These are phyloP conservation scores for Chinchilla lanigera DNA, from an alignment of 2,113 vertebrate genomes.

Conservation along the genomic window DNA sequence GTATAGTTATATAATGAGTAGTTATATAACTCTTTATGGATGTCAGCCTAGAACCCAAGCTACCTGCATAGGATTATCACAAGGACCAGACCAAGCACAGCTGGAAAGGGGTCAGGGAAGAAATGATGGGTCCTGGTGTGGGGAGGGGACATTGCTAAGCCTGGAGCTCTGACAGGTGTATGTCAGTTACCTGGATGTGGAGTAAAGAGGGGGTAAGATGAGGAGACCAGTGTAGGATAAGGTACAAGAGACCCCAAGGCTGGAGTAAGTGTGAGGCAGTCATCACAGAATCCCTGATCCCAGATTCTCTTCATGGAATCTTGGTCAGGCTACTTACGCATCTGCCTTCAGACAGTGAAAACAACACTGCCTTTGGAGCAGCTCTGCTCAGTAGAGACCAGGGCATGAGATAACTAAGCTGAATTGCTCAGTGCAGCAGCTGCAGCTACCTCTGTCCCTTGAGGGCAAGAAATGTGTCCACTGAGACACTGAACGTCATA, in stretches of 20 bases:
- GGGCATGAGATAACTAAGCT: no score
- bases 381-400: neutral
- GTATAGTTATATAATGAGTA: neutral
- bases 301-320: neutral
- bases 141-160: rapidly evolving
- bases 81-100: neutral
- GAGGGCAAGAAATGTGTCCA: neutral
- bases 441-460: neutral
- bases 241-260: neutral
- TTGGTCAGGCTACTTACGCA: neutral
- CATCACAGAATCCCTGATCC: neutral
- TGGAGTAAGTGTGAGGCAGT: neutral
- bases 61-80: neutral
- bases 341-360: neutral
- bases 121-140: neutral
- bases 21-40: neutral
- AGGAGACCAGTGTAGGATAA: rapidly evolving
- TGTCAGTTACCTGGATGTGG: no score
- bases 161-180: neutral
- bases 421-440: neutral
- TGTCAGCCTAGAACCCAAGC: neutral
- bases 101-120: neutral
- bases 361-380: neutral
- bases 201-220: neutral
- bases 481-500: neutral